These are phyloP conservation scores for Brachyalestes nurse DNA, from an alignment of 2,797 vertebrate genomes.

Conservation along the genomic window DNA sequence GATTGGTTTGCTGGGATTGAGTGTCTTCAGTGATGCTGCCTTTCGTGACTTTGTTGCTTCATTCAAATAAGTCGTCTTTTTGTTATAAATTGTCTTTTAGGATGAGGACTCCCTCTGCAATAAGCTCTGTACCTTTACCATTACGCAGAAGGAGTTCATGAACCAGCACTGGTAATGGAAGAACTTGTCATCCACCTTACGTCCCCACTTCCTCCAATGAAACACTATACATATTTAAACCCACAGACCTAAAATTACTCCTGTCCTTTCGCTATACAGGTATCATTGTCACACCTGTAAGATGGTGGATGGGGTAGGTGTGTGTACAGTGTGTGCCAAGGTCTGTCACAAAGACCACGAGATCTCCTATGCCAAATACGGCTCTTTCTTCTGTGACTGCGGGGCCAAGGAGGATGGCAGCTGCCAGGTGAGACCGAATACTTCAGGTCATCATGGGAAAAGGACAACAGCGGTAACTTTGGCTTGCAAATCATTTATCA, in stretches of 20 bases:
- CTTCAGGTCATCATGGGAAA: slow-evolving; percentile 87
- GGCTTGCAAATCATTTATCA: slow-evolving; percentile 84
- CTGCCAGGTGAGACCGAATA: slow-evolving; percentile 94
- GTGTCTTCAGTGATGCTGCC: not conserved
- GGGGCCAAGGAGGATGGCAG: slow-evolving; percentile 99
- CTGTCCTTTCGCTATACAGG: slow-evolving; percentile 76
- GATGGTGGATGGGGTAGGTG: slow-evolving; percentile 99
- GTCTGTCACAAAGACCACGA: slow-evolving; percentile 99
- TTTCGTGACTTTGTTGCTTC: not conserved
- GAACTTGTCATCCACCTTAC: slow-evolving; percentile 23
- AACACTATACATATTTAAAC: slow-evolving; percentile 28
- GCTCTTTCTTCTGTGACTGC: slow-evolving; percentile 99
- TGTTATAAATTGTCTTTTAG: slow-evolving; percentile 70
- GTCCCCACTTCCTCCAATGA: slow-evolving; percentile 32
- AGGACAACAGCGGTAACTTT: slow-evolving; percentile 87
- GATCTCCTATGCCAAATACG: slow-evolving; percentile 99
- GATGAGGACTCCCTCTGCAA: slow-evolving; percentile 99
- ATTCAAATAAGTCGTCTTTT: not conserved
- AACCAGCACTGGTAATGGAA: slow-evolving; percentile 96
- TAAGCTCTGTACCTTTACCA: slow-evolving; percentile 98
- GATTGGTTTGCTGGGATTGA: not conserved
- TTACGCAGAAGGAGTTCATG: slow-evolving; percentile 99
- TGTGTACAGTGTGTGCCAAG: slow-evolving; percentile 98
- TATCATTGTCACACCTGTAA: slow-evolving; percentile 99
- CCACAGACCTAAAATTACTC: slow-evolving; percentile 33